Base-by-base conservation (phyloP, 2,888 invertebrate species). In the Heterodera filipjevi region DNA sequence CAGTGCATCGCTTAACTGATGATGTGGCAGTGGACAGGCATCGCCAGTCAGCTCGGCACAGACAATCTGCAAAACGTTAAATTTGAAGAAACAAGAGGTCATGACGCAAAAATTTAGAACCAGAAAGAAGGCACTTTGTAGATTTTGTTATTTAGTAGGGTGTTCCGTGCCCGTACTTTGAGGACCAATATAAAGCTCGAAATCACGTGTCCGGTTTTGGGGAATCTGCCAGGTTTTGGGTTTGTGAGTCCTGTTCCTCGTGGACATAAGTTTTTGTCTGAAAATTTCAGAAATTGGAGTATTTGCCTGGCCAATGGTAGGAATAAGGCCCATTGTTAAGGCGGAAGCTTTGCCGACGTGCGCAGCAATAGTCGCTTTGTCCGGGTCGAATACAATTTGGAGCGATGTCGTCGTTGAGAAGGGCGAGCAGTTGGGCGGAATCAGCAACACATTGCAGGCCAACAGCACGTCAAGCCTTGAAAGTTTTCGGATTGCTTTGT, bases 391-490 rank as follows among this genome's bases (percentile, higher is more conserved):
- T 30, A 59, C 44, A 35, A 64, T 66, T 10, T 27, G 66, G 22
- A 68, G 75, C 19, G 75, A 66, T 22, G 68, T 27, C 0, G 44
- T 27, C 46, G 66, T 27, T 0, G 73, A 22, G 22, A n/a, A 39
- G 33, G 35, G 46, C 22, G 72, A 33, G 53, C 33, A 59, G 32
- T n/a, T 35, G 30, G 75, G 35, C n/a, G 68, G 66, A 10, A 75
- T n/a, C 39, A 75, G 44, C 10, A 75, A 19, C 46, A 75, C 68
- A 75, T 75, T 64, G 46, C 75, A 75, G 27, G 75, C 66, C 12
- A 75, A 14, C 27, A 75, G 32, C 19, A 75, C 68, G 68, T 75
- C 75, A 33, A 75, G 59, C 75, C 75, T 75, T 8, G 27, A 46
- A 46, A 73, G n/a, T n/a, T n/a, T n/a, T n/a, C n/a, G n/a, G n/a